These are phyloP conservation scores for Atta cephalotes DNA, from an alignment of 1,140 invertebrate genomes.

Conservation along the genomic window DNA sequence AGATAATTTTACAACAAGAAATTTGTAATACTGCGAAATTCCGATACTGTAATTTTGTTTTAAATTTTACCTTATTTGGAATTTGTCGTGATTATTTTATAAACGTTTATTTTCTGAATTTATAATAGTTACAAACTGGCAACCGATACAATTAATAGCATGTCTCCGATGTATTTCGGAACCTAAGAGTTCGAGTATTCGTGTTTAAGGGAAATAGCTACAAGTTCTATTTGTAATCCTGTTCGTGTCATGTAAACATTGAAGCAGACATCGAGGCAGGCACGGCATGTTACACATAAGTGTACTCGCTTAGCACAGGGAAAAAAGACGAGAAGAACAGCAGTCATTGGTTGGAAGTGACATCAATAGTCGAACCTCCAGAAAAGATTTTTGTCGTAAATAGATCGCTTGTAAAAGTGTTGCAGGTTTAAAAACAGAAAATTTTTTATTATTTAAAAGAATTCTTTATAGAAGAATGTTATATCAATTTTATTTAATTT, in stretches of 20 bases:
- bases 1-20: neutral
- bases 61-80: neutral
- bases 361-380: neutral
- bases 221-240: constrained; percentile 68
- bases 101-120: neutral
- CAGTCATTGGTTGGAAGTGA: constrained; percentile 21
- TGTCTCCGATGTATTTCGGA: constrained; percentile 26
- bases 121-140: neutral
- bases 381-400: constrained; percentile 15
- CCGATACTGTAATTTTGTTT: neutral
- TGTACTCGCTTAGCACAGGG: constrained; percentile 30
- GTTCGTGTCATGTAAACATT: constrained; percentile 75
- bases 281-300: constrained; percentile 72
- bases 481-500: constrained; percentile 8
- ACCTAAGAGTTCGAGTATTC: constrained; percentile 66
- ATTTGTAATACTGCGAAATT: no score
- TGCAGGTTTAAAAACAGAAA: neutral
- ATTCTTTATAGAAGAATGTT: neutral
- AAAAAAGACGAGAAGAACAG: constrained; percentile 55
- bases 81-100: constrained; percentile 2
- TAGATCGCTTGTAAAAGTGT: neutral
- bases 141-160: constrained; percentile 60
- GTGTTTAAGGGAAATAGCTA: constrained; percentile 67
- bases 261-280: constrained; percentile 71
- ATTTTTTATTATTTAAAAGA: neutral